phyloP scores from a whole-genome alignment of 1,140 invertebrate species.

The Orius laevigatus region DNA sequence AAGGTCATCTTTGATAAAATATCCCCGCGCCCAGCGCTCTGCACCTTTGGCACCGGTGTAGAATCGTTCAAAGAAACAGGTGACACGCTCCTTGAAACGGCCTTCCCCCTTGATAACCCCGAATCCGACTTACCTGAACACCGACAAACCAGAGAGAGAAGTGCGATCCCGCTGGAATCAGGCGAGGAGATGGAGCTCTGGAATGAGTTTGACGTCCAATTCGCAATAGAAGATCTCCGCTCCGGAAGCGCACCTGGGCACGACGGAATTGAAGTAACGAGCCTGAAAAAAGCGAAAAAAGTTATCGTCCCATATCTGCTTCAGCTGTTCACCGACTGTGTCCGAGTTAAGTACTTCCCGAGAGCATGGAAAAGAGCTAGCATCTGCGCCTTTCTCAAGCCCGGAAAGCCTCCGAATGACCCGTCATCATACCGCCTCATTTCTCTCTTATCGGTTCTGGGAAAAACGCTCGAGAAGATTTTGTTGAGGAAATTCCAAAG shows the following conservation, averaged over 20 bases:
- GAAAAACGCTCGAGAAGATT: not conserved
- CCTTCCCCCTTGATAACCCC: not conserved
- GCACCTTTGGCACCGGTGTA: not conserved
- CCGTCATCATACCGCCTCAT: not conserved
- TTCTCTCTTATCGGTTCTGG: not conserved
- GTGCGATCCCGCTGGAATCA: too few species aligned
- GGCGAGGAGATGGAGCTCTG: too few species aligned
- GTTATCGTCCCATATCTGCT: not conserved
- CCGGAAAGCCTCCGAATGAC: not conserved
- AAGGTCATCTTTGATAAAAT: not conserved
- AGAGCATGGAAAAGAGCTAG: constrained; percentile 4
- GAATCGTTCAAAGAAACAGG: not conserved
- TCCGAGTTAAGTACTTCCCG: not conserved
- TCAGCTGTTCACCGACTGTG: not conserved
- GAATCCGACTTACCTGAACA: not conserved
- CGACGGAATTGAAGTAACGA: not conserved
- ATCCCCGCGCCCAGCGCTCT: not conserved
- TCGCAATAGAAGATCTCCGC: not conserved
- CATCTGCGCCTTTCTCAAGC: constrained; percentile 1
- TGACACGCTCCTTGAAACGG: not conserved
- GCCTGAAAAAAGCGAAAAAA: not conserved
- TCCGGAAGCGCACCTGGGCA: not conserved
- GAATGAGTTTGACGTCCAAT: not conserved
- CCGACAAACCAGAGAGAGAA: not conserved
- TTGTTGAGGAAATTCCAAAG: constrained; percentile 12